phyloP scores from a whole-genome alignment of 2,113 vertebrate genomes.

The Muntiacus muntjak region DNA sequence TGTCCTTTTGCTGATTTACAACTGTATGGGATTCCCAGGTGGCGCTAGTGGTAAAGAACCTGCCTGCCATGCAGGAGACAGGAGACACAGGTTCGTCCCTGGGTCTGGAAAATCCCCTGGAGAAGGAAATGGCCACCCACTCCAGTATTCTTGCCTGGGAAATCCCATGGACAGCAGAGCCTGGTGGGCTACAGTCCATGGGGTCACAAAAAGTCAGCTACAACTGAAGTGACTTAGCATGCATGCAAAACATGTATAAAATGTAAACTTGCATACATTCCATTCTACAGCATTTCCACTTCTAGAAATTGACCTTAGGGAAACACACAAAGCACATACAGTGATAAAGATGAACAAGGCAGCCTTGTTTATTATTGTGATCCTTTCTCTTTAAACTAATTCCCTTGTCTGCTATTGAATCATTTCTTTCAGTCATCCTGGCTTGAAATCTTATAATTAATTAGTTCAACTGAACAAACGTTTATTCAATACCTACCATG shows the following conservation, averaged over 20 bases:
- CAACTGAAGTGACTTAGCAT: background rate
- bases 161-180: background rate
- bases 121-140: background rate
- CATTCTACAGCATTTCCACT: background rate
- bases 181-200: background rate
- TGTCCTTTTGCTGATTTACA: constrained; percentile 38
- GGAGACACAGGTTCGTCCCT: background rate
- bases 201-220: background rate
- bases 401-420: background rate
- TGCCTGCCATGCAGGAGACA: background rate
- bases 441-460: background rate
- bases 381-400: background rate
- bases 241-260: background rate
- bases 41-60: background rate
- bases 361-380: background rate
- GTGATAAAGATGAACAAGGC: background rate
- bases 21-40: background rate
- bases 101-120: background rate
- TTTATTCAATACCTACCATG: background rate
- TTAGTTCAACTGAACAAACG: background rate
- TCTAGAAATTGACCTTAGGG: background rate
- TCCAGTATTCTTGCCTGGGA: background rate
- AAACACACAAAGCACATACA: background rate
- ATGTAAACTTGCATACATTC: background rate
- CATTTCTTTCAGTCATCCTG: constrained; percentile 6